phyloP scores from a whole-genome alignment of 2,888 invertebrate genomes.

The Phragmatobia fuliginosa region DNA sequence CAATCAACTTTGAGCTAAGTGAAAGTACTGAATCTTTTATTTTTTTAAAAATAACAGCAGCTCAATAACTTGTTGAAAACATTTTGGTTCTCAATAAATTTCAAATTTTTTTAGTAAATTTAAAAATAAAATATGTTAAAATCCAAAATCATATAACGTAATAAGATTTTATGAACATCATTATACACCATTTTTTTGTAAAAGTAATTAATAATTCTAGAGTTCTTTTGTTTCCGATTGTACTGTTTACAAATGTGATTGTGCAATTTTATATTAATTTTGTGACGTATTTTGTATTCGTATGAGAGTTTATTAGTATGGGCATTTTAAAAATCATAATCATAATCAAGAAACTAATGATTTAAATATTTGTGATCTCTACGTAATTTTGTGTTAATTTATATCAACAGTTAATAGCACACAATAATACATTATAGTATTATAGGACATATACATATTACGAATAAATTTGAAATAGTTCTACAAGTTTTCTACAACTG shows the following conservation, averaged over 20 bases:
- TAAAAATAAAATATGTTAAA: not conserved
- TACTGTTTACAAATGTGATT: slow-evolving; percentile 29
- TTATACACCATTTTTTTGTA: not conserved
- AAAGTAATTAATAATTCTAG: not conserved
- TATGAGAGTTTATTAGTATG: not conserved
- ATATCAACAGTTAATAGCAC: not conserved
- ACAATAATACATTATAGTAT: not conserved
- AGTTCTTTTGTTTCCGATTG: not conserved
- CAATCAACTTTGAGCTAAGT: slow-evolving; percentile 16
- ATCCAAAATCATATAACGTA: not conserved
- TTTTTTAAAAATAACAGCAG: not conserved
- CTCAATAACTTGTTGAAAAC: too few relatives aligned
- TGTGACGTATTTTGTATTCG: slow-evolving; percentile 26
- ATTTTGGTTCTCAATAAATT: slow-evolving; percentile 29
- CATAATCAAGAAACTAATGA: slow-evolving; percentile 8
- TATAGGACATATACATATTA: not conserved
- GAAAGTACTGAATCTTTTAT: slow-evolving; percentile 14
- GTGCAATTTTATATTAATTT: slow-evolving; percentile 49
- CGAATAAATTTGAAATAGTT: not conserved
- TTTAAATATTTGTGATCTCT: slow-evolving; percentile 37
- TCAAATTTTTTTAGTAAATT: not conserved
- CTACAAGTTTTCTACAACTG: not conserved
- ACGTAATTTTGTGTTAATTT: slow-evolving; percentile 2
- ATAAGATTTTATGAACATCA: not conserved
- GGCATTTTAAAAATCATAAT: slow-evolving; percentile 1